Conservation (phyloP, 92 coral and sea anemone species). For the Desmophyllum pertusum region DNA sequence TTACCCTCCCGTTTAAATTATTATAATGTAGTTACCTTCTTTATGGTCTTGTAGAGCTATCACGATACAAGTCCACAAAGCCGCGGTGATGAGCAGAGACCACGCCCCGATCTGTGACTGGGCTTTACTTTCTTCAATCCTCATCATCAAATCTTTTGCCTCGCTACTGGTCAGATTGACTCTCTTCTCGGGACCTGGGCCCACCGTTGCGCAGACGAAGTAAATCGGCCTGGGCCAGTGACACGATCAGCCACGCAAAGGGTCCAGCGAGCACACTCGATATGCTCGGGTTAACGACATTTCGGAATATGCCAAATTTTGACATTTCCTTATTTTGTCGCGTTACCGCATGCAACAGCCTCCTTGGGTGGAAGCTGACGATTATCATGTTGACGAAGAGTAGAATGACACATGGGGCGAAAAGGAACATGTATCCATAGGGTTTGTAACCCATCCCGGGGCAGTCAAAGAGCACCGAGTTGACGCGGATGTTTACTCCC, state of each 20-base stretch:
- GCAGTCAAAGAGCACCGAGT: neutral
- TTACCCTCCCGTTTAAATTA: too few species aligned
- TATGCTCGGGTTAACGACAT: too few species aligned
- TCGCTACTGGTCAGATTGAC: neutral
- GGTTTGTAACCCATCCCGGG: neutral
- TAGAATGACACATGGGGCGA: neutral
- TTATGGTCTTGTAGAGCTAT: neutral
- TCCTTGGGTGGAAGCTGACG: too few species aligned
- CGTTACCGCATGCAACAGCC: neutral
- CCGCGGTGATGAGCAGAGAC: neutral
- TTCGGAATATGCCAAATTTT: too few species aligned
- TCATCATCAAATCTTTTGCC: neutral
- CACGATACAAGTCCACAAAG: neutral
- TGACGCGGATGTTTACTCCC: neutral
- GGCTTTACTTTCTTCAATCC: neutral
- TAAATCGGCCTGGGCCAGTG: slow-evolving; percentile 13
- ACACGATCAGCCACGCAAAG: slow-evolving; percentile 4
- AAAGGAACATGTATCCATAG: neutral
- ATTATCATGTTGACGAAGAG: slow-evolving; percentile 12
- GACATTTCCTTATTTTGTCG: too few species aligned
- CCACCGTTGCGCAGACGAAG: slow-evolving; percentile 22
- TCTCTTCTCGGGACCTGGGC: neutral
- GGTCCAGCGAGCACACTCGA: slow-evolving; percentile 15
- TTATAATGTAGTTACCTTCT: too few species aligned
- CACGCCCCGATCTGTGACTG: slow-evolving; percentile 23